These are phyloP conservation scores for Timandra comae DNA, from an alignment of 2,888 invertebrate species.

Conservation along the genomic window DNA sequence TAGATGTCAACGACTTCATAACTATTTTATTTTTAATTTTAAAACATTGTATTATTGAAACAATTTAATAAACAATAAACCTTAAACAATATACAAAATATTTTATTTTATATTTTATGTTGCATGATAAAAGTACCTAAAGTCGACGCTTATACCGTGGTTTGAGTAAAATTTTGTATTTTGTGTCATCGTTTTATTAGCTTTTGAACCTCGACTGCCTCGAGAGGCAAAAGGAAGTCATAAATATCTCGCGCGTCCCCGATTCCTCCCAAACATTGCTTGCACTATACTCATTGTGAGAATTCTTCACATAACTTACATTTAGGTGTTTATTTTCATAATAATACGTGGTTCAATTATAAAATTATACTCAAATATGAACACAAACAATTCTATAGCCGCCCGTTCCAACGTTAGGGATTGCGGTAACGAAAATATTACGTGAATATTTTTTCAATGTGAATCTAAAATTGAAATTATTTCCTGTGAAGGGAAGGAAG, in stretches of 20 bases:
- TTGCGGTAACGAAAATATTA: conserved; percentile 29
- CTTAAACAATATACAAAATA: too few species aligned
- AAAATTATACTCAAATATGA: too few species aligned
- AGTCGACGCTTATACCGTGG: too few species aligned
- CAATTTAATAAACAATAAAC: too few species aligned
- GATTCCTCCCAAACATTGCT: conserved; percentile 54
- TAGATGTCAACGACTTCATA: too few species aligned
- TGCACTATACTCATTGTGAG: conserved; percentile 33
- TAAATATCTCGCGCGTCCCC: conserved; percentile 61
- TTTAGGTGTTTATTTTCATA: conserved; percentile 23
- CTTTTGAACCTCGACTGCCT: conserved; percentile 54
- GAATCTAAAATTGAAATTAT: conserved; percentile 56
- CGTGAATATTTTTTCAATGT: conserved; percentile 48
- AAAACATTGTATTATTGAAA: too few species aligned
- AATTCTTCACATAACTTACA: conserved; percentile 2
- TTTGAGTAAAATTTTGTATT: conserved; percentile 47
- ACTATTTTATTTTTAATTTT: too few species aligned
- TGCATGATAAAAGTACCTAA: too few species aligned
- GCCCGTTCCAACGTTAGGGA: conserved; percentile 8
- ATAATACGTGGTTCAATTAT: too few species aligned
- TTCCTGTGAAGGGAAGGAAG: conserved; percentile 57
- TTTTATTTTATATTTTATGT: too few species aligned
- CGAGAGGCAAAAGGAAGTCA: conserved; percentile 53
- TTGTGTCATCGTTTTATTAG: conserved; percentile 60
- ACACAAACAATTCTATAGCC: conserved; percentile 2